Conservation (phyloP, 2,113 vertebrate genomes). For the Todiramphus chloris region DNA sequence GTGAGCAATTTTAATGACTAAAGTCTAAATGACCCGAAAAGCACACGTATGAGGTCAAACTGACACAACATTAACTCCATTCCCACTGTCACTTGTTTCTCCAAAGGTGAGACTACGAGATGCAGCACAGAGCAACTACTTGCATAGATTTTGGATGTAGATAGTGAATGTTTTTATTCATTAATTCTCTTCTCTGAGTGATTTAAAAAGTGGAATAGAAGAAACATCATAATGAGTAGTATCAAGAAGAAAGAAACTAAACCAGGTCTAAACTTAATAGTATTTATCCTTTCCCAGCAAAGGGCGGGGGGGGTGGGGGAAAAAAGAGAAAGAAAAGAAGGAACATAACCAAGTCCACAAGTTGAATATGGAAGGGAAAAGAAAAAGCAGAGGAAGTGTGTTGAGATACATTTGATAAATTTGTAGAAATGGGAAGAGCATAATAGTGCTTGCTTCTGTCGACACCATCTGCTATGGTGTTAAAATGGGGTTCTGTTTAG, state of each 20-base stretch:
- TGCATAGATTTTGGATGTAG: too few relatives aligned
- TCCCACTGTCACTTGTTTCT: neutral
- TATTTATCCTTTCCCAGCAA: neutral
- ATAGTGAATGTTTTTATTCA: neutral
- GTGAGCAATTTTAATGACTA: neutral
- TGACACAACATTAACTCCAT: neutral
- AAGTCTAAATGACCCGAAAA: neutral
- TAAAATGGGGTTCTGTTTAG: neutral
- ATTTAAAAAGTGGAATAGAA: neutral
- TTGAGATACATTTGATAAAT: neutral
- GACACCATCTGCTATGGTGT: neutral
- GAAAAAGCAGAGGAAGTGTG: neutral
- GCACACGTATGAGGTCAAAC: too few relatives aligned
- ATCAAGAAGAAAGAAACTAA: neutral
- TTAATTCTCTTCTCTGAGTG: neutral
- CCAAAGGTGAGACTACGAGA: too few relatives aligned
- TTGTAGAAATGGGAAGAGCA: neutral
- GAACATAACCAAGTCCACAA: neutral
- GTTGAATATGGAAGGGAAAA: neutral
- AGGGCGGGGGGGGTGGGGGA: neutral
- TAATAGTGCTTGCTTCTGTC: neutral
- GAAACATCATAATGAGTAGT: neutral
- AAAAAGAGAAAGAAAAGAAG: neutral
- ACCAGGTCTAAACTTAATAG: too few relatives aligned
- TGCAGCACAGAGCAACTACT: neutral